Conservation (phyloP, 2,888 invertebrate species). For the Drosophila percnosoma region DNA sequence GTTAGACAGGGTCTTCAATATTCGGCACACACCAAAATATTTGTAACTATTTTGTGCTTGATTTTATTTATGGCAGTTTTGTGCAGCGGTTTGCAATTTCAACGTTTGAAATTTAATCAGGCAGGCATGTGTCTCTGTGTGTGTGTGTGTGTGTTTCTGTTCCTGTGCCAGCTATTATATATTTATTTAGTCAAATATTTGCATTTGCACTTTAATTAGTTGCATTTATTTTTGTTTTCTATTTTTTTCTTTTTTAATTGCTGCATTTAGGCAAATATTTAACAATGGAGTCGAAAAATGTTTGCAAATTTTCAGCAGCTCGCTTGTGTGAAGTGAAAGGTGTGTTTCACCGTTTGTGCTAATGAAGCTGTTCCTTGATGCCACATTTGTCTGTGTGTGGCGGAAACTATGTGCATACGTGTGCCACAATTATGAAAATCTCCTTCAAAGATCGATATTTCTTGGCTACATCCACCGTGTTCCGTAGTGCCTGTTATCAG, state of each 20-base stretch:
- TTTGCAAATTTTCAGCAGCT: slow-evolving; percentile 8
- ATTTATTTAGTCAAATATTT: slow-evolving; percentile 68
- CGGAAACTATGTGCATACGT: slow-evolving; percentile 3
- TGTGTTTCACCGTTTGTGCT: slow-evolving; percentile 52
- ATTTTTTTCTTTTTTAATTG: slow-evolving; percentile 3
- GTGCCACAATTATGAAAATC: slow-evolving; percentile 10
- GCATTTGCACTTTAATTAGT: slow-evolving; percentile 70
- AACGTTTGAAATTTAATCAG: slow-evolving; percentile 47
- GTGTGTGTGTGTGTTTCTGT: slow-evolving; percentile 2
- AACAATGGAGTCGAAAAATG: slow-evolving; percentile 20
- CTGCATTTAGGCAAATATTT: slow-evolving; percentile 45
- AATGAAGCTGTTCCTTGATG: slow-evolving; percentile 62
- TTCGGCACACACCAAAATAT: not conserved
- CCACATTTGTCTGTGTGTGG: slow-evolving; percentile 24
- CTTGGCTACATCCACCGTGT: too few species aligned
- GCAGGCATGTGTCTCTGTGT: not conserved
- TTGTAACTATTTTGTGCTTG: not conserved
- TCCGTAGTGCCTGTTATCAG: too few species aligned
- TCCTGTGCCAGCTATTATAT: slow-evolving; percentile 15
- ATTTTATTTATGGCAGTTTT: slow-evolving; percentile 1
- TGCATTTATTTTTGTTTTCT: slow-evolving; percentile 45
- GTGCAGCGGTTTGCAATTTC: slow-evolving; percentile 19
- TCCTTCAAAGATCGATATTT: too few species aligned
- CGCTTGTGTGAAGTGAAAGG: not conserved
- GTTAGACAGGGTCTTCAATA: not conserved